Evolutionary conservation across 1,140 invertebrate genomes (phyloP).

Genomic region (Drosophila willistoni): DNA sequence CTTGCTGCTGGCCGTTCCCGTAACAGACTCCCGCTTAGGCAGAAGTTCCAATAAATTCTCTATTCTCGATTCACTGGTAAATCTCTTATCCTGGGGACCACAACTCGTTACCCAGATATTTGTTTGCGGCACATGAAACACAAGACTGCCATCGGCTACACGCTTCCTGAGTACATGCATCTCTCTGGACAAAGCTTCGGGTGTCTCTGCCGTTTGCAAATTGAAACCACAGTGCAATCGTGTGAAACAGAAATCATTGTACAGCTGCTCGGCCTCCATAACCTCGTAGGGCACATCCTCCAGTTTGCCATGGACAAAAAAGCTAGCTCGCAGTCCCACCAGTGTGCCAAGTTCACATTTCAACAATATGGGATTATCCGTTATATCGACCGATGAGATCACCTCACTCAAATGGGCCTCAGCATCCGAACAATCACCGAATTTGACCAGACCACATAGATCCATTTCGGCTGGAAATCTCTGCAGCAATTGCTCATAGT

Average conservation of each 20-base stretch:
- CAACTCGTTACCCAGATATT: conserved; percentile 70
- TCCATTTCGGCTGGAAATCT: conserved; percentile 90
- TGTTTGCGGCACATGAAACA: conserved; percentile 70
- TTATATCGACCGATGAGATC: conserved; percentile 89
- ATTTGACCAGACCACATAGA: conserved; percentile 88
- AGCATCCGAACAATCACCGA: conserved; percentile 84
- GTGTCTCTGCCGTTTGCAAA: conserved; percentile 85
- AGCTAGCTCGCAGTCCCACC: conserved; percentile 86
- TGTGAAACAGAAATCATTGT: conserved; percentile 88
- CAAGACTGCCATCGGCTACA: conserved; percentile 81
- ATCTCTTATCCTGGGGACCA: conserved; percentile 50
- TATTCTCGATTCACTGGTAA: conserved; percentile 64
- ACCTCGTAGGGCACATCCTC: conserved; percentile 86
- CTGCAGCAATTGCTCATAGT: conserved; percentile 85
- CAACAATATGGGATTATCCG: conserved; percentile 89
- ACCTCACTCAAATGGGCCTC: conserved; percentile 86
- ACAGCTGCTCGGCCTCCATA: conserved; percentile 86
- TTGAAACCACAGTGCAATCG: conserved; percentile 85
- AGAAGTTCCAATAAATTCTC: conserved; percentile 56
- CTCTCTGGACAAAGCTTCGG: conserved; percentile 84
- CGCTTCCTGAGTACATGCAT: conserved; percentile 85
- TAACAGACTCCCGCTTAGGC: conserved; percentile 32
- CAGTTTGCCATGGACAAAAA: conserved; percentile 89
- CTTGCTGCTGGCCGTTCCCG: conserved; percentile 5
- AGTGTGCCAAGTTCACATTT: conserved; percentile 85